Percentiles rank a stretch among this genome's conserved stretches.
These are phyloP conservation scores for Heteropelma amictum DNA, from an alignment of 2,888 invertebrate species.

Conservation along the genomic window DNA sequence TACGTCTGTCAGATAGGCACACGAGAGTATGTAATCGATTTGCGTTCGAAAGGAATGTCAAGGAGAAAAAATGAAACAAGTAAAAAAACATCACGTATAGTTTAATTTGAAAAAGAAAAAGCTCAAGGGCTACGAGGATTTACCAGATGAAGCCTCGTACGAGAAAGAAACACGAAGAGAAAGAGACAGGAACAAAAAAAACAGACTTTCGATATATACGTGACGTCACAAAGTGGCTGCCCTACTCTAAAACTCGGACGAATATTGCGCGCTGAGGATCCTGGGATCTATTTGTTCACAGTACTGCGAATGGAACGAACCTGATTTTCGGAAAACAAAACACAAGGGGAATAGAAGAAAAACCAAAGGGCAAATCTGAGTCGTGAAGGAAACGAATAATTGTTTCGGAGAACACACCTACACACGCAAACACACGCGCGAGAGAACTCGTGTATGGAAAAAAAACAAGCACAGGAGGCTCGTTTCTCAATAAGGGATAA, in stretches of 20 bases:
- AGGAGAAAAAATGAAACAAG: too few relatives aligned
- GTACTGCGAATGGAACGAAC: too few relatives aligned
- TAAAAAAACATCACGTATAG: too few relatives aligned
- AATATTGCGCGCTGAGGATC: constrained; percentile 60
- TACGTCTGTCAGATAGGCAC: constrained; percentile 1
- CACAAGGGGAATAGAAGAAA: background rate
- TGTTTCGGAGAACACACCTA: background rate
- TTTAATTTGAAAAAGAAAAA: too few relatives aligned
- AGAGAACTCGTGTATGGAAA: background rate
- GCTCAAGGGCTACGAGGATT: too few relatives aligned
- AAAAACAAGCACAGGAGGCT: background rate
- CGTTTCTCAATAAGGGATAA: constrained; percentile 13
- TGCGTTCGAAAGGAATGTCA: background rate
- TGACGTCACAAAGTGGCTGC: constrained; percentile 65
- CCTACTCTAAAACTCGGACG: constrained; percentile 41
- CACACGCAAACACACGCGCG: background rate
- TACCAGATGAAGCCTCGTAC: constrained; percentile 1
- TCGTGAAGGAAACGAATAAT: constrained; percentile 8
- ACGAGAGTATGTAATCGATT: constrained; percentile 19
- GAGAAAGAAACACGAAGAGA: background rate
- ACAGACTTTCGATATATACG: constrained; percentile 63
- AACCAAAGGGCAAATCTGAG: constrained; percentile 4
- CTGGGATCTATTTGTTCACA: too few relatives aligned
- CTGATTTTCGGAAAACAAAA: background rate
- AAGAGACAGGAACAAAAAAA: constrained; percentile 36